Evolutionary conservation across 2,888 invertebrate species (phyloP), one percentile per base, ranked within the genome.

Genomic region (Andrena bucephala): DNA sequence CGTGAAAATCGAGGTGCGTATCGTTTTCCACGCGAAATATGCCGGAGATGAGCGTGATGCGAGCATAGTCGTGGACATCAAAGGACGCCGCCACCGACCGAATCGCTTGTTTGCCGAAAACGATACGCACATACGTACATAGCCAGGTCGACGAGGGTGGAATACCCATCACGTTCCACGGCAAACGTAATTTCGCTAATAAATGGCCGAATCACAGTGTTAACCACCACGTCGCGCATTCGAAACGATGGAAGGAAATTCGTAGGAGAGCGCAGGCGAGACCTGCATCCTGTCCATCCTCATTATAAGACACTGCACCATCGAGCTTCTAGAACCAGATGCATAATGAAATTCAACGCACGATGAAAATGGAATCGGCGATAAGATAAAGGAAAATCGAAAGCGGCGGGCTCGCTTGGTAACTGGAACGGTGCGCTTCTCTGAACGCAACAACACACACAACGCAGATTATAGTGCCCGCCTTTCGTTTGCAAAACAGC

Each of bases 151-250:
- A 20, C 48, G 71, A 81, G 83, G 83, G 72, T 83, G 72, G 20
- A 75, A 72, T 57, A 50, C 65, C 33, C 59, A 54, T 31, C 63
- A 36, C 42, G 68, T 24, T 63, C 16, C 71, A 62, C 31, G 71
- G 83, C 67, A 73, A 83, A 83, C 76, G 83, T 83, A 76, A 83
- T 83, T 83, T 82, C 82, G 69, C 71, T 83, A 82, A 83, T 83
- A 83, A 76, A 83, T 66, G 68, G 65, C 59, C 57, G 76, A 83
- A 83, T 83, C 69, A 65, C 69, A 65, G 69, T 63, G 76, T 68
- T 82, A 76, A 72, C 54, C 54, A 48, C 48, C 82, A 29, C 52
- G 52, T 20, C 24, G 29, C 57, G 68, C 48, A 82, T 65, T 65
- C 65, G 54, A 68, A 76, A 76, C 52, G 24, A 69, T 27, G 52